These are phyloP conservation scores for Euzetes globulus DNA, from an alignment of 2,888 invertebrate genomes.

Conservation along the genomic window DNA sequence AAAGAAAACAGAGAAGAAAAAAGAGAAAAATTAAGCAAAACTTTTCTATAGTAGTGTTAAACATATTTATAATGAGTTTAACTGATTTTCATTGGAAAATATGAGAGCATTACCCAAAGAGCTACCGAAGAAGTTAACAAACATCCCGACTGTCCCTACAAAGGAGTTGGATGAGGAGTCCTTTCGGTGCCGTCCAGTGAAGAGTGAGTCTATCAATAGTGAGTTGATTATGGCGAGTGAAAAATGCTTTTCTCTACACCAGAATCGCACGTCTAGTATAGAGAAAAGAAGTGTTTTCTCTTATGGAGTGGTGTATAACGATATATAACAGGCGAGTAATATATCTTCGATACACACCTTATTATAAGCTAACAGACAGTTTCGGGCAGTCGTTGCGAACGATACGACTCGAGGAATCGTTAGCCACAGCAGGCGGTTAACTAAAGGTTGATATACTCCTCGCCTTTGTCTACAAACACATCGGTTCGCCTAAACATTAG, in stretches of 20 bases:
- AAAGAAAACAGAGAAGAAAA: neutral
- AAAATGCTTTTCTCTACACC: constrained; percentile 2
- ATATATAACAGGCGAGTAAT: constrained; percentile 23
- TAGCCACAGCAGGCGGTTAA: constrained; percentile 20
- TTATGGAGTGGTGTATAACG: neutral
- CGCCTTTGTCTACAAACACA: constrained; percentile 6
- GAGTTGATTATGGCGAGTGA: constrained; percentile 21
- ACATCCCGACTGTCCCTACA: neutral
- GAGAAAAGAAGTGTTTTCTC: neutral
- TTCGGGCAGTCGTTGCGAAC: neutral
- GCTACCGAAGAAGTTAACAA: neutral
- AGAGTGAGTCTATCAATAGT: constrained; percentile 17
- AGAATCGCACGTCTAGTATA: neutral
- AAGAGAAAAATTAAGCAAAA: neutral
- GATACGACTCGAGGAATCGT: constrained; percentile 14
- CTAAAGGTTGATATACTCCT: constrained; percentile 29
- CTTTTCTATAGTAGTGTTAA: neutral
- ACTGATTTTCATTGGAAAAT: too few species aligned
- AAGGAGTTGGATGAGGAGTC: too few species aligned
- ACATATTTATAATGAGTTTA: neutral
- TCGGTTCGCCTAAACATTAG: neutral
- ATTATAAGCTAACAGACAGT: constrained; percentile 27
- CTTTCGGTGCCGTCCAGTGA: neutral
- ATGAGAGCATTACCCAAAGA: too few species aligned
- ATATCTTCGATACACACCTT: constrained; percentile 27